Evolutionary conservation across 2,113 vertebrate genomes (phyloP), one percentile per base, ranked within the genome.

Genomic region (Argyrosomus japonicus): DNA sequence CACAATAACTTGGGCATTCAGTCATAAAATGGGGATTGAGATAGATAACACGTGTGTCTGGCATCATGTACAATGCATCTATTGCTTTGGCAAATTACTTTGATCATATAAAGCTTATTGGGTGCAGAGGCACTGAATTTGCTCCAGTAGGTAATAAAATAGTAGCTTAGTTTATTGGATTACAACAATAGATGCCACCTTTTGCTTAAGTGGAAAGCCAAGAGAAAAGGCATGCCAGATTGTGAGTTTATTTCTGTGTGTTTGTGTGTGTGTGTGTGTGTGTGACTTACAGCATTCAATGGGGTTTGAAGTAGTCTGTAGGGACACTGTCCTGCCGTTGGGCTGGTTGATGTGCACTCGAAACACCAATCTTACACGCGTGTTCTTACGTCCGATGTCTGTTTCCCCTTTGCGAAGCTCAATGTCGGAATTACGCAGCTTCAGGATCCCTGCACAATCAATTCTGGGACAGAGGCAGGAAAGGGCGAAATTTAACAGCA

Each of bases 331-430:
- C 88, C 97, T 95, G 90, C 97, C 97, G 0, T 93, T 96, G 92
- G 97, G 94, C 85, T 99, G 97, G 0, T 96, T 97, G 92, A 99
- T 95, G 74, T 98, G 97, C 15, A 98, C 96, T 0, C 98, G 96
- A 88, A 99, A 99, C 81, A 99, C 98, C 93, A 99, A 92, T 75
- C 97, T 88, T 81, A 99, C 97, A 0, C 98, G 95, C 0, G 98
- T 99, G 94, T 99, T 99, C 94, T 99, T 99, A 45, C 98, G 94
- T 11, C 98, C 98, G 0, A 99, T 98, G 94, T 99, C 98, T 0
- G 98, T 99, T 91, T 99, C 97, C 1, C 98, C 98, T 91, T 99
- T 99, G 68, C 98, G 96, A 70, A 99, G 96, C 87, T 99, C 98
- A 0, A 99, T 99, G 90, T 99, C 98, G 0, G 98, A 99, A 88